Evolutionary conservation across 2,797 vertebrate species (phyloP).

Genomic region (Tamandua tetradactyla): DNA sequence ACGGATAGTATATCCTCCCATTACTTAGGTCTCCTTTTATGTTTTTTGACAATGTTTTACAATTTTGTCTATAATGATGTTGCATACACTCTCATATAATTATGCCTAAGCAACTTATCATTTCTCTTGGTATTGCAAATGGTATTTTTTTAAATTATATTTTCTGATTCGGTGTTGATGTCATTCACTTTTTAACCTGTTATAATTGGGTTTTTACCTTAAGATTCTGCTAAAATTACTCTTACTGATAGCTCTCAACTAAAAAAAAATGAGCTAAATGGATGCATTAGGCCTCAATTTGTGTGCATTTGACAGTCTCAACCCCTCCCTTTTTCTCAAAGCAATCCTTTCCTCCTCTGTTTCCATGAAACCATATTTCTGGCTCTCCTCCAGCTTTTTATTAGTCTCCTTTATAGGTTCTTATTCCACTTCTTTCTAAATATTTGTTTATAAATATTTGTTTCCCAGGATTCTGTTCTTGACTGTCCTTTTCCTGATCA

Average conservation of each 20-base stretch:
- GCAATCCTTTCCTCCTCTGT: neutral
- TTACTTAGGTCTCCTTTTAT: neutral
- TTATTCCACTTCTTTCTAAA: neutral
- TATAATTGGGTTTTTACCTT: neutral
- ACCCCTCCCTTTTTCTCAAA: neutral
- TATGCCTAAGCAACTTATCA: neutral
- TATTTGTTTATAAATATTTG: neutral
- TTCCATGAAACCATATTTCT: neutral
- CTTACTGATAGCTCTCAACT: neutral
- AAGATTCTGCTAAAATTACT: neutral
- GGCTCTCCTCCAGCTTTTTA: neutral
- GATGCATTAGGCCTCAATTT: neutral
- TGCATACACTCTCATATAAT: neutral
- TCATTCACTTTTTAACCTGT: neutral
- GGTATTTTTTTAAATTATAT: neutral
- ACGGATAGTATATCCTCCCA: neutral
- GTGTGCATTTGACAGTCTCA: neutral
- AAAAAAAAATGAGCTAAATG: neutral
- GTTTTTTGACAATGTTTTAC: neutral
- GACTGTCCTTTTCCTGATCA: neutral
- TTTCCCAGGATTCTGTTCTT: neutral
- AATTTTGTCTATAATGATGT: neutral
- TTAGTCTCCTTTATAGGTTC: neutral
- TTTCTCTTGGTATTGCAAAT: slow-evolving; percentile 22
- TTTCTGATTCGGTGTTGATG: slow-evolving; percentile 12